Evolutionary conservation across 2,888 invertebrate species (phyloP), one percentile per base, ranked within the genome.

Genomic region (Brassicogethes aeneus): DNA sequence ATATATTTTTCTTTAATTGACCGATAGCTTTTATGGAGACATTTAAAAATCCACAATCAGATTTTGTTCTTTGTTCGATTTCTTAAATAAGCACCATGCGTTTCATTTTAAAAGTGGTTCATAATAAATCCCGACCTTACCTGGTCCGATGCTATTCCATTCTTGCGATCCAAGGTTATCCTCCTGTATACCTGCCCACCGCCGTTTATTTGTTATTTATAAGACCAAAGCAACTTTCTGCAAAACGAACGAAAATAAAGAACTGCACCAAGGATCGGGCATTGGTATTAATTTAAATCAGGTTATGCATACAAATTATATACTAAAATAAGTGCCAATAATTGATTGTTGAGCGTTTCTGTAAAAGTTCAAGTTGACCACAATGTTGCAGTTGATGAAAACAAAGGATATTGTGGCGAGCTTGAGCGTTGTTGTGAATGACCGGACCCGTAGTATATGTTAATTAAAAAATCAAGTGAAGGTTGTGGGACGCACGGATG

Each of bases 61-160:
- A n/a, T n/a, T n/a, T n/a, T n/a, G n/a, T n/a, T n/a, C n/a, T n/a
- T n/a, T n/a, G n/a, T n/a, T n/a, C n/a, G n/a, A n/a, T n/a, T n/a
- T n/a, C n/a, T n/a, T n/a, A n/a, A n/a, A n/a, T n/a, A n/a, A n/a
- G n/a, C 23, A 23, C 23, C 5, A 7, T 23, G 23, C 23, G 23
- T 23, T 10, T 5, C 23, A 23, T 23, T 23, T 43, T 41, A 38
- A 45, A 47, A 54, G 51, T 47, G 50, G 55, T 50, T 52, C 52
- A 52, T 52, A 53, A 60, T 60, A 60, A 61, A 62, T 61, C 59
- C 60, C 56, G 59, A 60, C 59, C 62, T 60, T 58, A 60, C 60
- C 60, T 59, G 59, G 48, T 53, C 49, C 41, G 55, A 51, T 49
- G 60, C 52, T 56, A 54, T 53, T 57, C 59, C 60, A 59, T 62